Conservation (phyloP, 1,140 invertebrate genomes). For the Palaemon carinicauda region DNA sequence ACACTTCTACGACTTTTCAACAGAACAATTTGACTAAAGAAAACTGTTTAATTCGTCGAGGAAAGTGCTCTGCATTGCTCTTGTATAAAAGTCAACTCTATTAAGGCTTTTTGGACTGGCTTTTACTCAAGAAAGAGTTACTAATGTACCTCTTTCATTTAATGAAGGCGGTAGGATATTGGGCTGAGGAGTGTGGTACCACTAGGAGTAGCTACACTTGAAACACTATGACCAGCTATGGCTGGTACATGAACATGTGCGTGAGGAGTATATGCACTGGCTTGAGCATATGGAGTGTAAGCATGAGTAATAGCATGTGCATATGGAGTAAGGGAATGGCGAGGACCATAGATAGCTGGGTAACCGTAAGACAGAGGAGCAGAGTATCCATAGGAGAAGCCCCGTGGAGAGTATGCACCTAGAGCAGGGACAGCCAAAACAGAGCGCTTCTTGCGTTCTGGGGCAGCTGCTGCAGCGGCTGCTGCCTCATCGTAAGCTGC, state of each 20-base stretch:
- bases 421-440: neutral
- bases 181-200: neutral
- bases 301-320: neutral
- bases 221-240: neutral
- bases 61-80: too few relatives aligned
- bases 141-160: neutral
- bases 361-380: slow-evolving; percentile 7
- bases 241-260: neutral
- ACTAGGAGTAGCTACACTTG: too few relatives aligned
- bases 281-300: neutral
- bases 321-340: neutral
- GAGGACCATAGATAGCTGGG: neutral
- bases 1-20: too few relatives aligned
- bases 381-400: neutral
- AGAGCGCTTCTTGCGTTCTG: slow-evolving; percentile 17
- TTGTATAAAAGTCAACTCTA: too few relatives aligned
- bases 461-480: neutral
- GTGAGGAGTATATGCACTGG: neutral
- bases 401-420: neutral
- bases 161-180: slow-evolving; percentile 38
- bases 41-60: too few relatives aligned
- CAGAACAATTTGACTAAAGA: too few relatives aligned
- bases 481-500: neutral
- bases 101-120: too few relatives aligned
- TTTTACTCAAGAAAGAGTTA: too few relatives aligned